phyloP scores from a whole-genome alignment of 1,140 invertebrate genomes.

The Nasonia longicornis region DNA sequence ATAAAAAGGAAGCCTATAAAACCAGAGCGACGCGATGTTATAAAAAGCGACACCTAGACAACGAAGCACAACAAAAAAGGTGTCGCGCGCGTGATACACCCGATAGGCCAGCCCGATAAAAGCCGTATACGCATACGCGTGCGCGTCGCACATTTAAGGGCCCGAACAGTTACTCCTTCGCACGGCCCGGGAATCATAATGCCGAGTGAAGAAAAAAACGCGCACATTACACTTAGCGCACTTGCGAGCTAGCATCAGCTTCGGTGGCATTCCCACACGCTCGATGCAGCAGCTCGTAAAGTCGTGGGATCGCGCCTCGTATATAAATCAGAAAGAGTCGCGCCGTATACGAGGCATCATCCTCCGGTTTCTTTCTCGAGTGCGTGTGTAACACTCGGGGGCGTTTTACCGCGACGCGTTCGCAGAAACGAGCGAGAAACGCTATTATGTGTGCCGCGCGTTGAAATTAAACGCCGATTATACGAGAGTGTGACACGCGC shows the following conservation, averaged over 20 bases:
- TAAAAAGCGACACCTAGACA: not conserved
- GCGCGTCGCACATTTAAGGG: conserved; percentile 55
- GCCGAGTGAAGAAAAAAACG: conserved; percentile 46
- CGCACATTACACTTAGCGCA: conserved; percentile 41
- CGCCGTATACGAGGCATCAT: not conserved
- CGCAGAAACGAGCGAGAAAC: not conserved
- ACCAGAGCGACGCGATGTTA: not conserved
- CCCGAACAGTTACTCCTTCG: conserved; percentile 59
- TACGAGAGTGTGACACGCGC: not conserved
- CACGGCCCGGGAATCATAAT: conserved; percentile 62
- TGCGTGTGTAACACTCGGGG: conserved; percentile 35
- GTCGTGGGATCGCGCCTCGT: conserved; percentile 33
- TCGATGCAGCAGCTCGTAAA: conserved; percentile 20
- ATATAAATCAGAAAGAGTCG: conserved; percentile 25
- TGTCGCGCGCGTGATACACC: not conserved
- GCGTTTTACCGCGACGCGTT: conserved; percentile 2
- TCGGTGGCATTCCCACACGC: conserved; percentile 49
- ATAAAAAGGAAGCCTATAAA: too few species aligned
- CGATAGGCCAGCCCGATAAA: not conserved
- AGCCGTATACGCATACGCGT: not conserved
- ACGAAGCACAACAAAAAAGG: not conserved
- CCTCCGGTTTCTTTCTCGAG: not conserved
- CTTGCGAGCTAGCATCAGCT: not conserved
- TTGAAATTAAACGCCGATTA: not conserved
- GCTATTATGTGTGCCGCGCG: not conserved